Percentiles rank a stretch among this genome's conserved stretches.
phyloP scores from a whole-genome alignment of 2,888 invertebrate genomes.

The Nycteola revayana region DNA sequence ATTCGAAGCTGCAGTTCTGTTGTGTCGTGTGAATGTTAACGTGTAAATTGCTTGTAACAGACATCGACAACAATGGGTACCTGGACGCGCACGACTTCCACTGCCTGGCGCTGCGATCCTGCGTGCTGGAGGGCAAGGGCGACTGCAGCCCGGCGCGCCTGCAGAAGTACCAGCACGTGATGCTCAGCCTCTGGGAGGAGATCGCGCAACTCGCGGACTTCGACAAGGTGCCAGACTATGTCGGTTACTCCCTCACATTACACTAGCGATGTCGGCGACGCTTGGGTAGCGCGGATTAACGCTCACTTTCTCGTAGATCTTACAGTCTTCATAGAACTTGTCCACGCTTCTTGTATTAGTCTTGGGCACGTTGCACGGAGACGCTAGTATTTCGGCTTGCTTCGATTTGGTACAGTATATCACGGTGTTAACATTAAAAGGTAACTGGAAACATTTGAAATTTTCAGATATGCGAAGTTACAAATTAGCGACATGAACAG shows the following conservation, averaged over 20 bases:
- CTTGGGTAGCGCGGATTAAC: conserved; percentile 39
- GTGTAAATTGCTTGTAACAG: conserved; percentile 68
- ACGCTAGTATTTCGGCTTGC: background rate
- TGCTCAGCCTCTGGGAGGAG: conserved; percentile 93
- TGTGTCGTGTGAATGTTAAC: too few relatives aligned
- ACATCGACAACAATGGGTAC: conserved; percentile 93
- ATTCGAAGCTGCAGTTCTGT: too few relatives aligned
- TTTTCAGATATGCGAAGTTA: conserved; percentile 27
- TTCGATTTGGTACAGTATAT: background rate
- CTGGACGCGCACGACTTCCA: conserved; percentile 92
- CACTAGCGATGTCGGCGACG: conserved; percentile 46
- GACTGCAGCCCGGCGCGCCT: conserved; percentile 87
- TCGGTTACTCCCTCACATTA: conserved; percentile 65
- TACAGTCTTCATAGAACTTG: conserved; percentile 12
- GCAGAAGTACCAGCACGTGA: conserved; percentile 91
- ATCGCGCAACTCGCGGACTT: conserved; percentile 93
- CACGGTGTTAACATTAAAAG: background rate
- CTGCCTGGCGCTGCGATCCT: conserved; percentile 90
- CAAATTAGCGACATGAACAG: conserved; percentile 11
- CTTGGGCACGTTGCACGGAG: conserved; percentile 16
- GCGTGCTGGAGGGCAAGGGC: conserved; percentile 91
- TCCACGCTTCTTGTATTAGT: conserved; percentile 24
- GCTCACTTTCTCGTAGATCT: conserved; percentile 31
- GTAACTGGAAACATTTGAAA: conserved; percentile 13
- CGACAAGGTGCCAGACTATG: conserved; percentile 88